Evolutionary conservation across 1,140 invertebrate genomes (phyloP).

Genomic region (Himalopsyche phryganea): DNA sequence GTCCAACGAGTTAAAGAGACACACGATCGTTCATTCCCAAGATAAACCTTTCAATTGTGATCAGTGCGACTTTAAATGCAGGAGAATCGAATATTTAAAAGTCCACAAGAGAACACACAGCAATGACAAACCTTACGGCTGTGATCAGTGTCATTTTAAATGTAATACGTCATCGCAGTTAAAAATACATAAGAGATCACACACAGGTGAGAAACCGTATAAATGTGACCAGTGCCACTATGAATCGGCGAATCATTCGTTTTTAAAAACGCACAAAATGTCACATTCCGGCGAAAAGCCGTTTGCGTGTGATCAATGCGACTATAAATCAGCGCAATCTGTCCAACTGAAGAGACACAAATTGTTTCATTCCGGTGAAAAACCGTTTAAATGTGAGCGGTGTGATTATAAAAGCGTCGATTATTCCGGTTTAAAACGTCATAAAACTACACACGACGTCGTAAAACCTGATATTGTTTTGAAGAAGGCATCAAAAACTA

Average conservation of each 20-base stretch:
- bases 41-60: conserved; percentile 13
- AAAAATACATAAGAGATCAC: conserved; percentile 4
- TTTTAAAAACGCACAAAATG: conserved; percentile 1
- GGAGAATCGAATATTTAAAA: not conserved
- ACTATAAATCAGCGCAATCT: not conserved
- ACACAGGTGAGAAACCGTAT: not conserved
- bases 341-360: conserved; percentile 10
- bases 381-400: not conserved
- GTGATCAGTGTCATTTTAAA: not conserved
- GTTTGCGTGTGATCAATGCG: conserved; percentile 6
- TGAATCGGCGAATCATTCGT: not conserved
- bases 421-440: conserved; percentile 1
- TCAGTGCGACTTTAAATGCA: conserved; percentile 3
- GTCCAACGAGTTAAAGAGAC: conserved; percentile 5
- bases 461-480: not conserved
- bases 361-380: conserved; percentile 2
- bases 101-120: conserved; percentile 2
- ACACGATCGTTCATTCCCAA: conserved; percentile 9
- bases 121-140: conserved; percentile 1
- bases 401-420: conserved; percentile 6
- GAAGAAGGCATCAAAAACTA: not conserved
- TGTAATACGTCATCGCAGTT: not conserved
- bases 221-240: conserved; percentile 5
- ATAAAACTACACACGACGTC: conserved; percentile 5
- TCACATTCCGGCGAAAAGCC: too few relatives aligned